Evolutionary conservation across 2,888 invertebrate species (phyloP).

Genomic region (Lysandra bellargus): DNA sequence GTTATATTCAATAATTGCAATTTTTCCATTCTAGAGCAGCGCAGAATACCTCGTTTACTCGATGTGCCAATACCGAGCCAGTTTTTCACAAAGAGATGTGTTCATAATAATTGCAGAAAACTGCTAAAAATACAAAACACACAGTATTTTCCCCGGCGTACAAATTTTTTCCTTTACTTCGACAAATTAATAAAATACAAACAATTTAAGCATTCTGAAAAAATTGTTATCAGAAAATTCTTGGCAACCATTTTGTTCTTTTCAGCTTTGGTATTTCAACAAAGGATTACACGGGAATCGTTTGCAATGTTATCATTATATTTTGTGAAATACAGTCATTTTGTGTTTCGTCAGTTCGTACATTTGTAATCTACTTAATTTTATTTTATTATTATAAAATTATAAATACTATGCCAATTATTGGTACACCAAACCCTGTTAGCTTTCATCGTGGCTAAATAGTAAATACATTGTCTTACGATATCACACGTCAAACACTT

Average conservation of each 20-base stretch:
- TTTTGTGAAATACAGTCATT: neutral
- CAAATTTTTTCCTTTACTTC: neutral
- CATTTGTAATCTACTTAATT: neutral
- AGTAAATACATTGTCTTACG: too few relatives aligned
- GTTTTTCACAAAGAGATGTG: slow-evolving; percentile 1
- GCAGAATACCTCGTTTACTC: neutral
- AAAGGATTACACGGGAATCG: neutral
- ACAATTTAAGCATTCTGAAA: neutral
- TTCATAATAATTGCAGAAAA: slow-evolving; percentile 18
- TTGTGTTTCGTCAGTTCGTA: neutral
- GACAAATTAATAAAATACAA: slow-evolving; percentile 6
- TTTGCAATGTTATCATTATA: slow-evolving; percentile 1
- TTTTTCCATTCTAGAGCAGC: slow-evolving; percentile 5
- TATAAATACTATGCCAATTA: too few relatives aligned
- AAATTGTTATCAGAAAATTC: slow-evolving; percentile 1
- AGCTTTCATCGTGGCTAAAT: too few relatives aligned
- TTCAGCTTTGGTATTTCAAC: slow-evolving; percentile 11
- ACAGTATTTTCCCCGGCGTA: neutral
- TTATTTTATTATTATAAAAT: too few relatives aligned
- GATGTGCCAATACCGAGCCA: slow-evolving; percentile 9
- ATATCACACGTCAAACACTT: too few relatives aligned
- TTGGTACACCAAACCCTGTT: too few relatives aligned
- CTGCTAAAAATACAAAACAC: neutral
- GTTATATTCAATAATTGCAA: slow-evolving; percentile 25
- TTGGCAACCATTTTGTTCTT: neutral